Base-by-base conservation (phyloP, 2,888 invertebrate genomes). In the Megastigmus dorsalis region DNA sequence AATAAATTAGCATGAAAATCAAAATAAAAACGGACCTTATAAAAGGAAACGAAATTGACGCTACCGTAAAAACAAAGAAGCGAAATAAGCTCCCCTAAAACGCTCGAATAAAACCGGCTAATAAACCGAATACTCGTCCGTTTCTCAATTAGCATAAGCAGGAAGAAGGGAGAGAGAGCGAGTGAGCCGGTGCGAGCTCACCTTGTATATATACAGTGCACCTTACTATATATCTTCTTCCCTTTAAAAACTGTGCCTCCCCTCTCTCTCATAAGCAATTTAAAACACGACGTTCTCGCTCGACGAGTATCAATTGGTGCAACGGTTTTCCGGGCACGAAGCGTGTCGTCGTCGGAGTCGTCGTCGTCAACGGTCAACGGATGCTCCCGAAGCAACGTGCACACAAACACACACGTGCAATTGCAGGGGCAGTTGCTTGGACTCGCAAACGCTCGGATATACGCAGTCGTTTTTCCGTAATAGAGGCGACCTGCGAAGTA, bases 111-210 rank as follows among this genome's bases (percentile, higher is more conserved):
- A 45, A 15, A 41, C 28, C 28, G 15, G 52, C 4, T 10, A 38
- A 38, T 36, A 54, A 41, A 28, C 28, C 43, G 9, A 23, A 23
- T 33, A n/a, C 20, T 59, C 54, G 15, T 18, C 15, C 45, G 28
- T 48, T 43, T 9, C 28, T 13, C 13, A n/a, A 70, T 75, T 75
- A 71, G 1, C 66, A 71, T 60, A 71, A 71, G 48, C 66, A 71
- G 75, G 60, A 65, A 43, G 55, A 15, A n/a, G n/a, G 23, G 43
- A 1, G n/a, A n/a, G n/a, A n/a, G n/a, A n/a, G n/a, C n/a, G n/a
- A n/a, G n/a, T n/a, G n/a, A n/a, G n/a, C n/a, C n/a, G n/a, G n/a
- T n/a, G n/a, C n/a, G n/a, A n/a, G n/a, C n/a, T n/a, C n/a, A n/a
- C n/a, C n/a, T n/a, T n/a, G n/a, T n/a, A n/a, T n/a, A n/a, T n/a